A percentile compares a stretch with the other conserved stretches of the same genome.
These are phyloP conservation scores for Luehdorfia chinensis DNA, from an alignment of 1,140 invertebrate genomes.

Conservation along the genomic window DNA sequence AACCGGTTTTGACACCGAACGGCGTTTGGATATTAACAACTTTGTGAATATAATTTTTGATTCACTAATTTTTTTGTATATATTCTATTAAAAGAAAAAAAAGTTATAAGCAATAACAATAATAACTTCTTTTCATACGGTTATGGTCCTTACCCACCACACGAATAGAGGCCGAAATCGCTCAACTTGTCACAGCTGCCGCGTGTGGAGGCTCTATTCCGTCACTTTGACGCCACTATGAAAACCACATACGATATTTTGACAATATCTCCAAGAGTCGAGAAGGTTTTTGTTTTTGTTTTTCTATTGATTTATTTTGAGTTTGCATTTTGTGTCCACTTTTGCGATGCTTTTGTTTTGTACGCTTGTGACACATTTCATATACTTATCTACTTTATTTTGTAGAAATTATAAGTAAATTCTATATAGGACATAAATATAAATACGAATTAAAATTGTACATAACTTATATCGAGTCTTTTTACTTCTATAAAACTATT, in stretches of 20 bases:
- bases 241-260: constrained; percentile 63
- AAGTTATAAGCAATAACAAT: neutral
- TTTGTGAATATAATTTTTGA: constrained; percentile 16
- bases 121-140: constrained; percentile 25
- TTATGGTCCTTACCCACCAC: constrained; percentile 38
- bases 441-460: too few species aligned
- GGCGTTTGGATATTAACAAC: constrained; percentile 10
- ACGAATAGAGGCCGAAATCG: constrained; percentile 64
- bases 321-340: constrained; percentile 19
- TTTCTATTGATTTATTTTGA: constrained; percentile 38
- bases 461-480: too few species aligned
- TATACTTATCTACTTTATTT: too few species aligned
- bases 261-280: constrained; percentile 59
- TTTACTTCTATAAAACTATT: too few species aligned
- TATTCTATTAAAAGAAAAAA: neutral
- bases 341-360: constrained; percentile 22
- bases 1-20: too few species aligned
- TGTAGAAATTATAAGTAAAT: too few species aligned
- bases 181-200: constrained; percentile 67
- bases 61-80: constrained; percentile 12
- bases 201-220: constrained; percentile 61
- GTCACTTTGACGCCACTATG: constrained; percentile 61
- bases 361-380: constrained; percentile 3
- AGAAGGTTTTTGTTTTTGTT: constrained; percentile 59
- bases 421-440: too few species aligned